Evolutionary conservation across 1,140 invertebrate genomes (phyloP), one percentile per base, ranked within the genome.

Genomic region (Papilio xuthus): DNA sequence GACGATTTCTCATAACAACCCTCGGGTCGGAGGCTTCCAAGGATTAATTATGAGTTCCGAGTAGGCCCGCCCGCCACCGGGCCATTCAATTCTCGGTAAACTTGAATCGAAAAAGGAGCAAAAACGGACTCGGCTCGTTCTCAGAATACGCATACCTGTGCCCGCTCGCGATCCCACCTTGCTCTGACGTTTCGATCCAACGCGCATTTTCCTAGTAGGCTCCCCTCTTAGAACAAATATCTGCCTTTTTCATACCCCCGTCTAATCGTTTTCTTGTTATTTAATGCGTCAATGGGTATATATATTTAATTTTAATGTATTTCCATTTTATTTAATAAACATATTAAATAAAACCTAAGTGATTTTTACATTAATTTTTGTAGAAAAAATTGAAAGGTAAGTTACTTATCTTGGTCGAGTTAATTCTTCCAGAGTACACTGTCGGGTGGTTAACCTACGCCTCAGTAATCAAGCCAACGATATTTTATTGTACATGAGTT

Each of bases 31-130:
- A 93, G 91, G 92, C 89, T 92, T 92, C 92, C 86, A 89, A 90
- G 90, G 92, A 92, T 92, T 92, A 93, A 93, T 92, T 93, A 93
- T 86, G 90, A 85, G 89, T 93, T 93, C 91, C 89, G 89, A 90
- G 91, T 93, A 93, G 90, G 86, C 78, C 92, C 60, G 60, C 60
- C 71, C 90, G 90, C 90, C 90, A 92, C 90, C 91, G 88, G 90
- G 87, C 89, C 90, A 90, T 91, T 87, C 86, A 88, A 86, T 93
- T 93, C 91, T 92, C 77, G 86, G 91, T 93, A 93, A 90, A 88
- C 87, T 90, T 86, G 88, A 90, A 90, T 91, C 90, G 91, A 93
- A 93, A 93, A 92, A 93, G 88, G 88, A 92, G 91, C 90, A 93
- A 93, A 93, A 93, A 93, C 90, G 80, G 79, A 83, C 86, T 84